Evolutionary conservation across 2,797 vertebrate species (phyloP).

Genomic region (Limnodromus scolopaceus): DNA sequence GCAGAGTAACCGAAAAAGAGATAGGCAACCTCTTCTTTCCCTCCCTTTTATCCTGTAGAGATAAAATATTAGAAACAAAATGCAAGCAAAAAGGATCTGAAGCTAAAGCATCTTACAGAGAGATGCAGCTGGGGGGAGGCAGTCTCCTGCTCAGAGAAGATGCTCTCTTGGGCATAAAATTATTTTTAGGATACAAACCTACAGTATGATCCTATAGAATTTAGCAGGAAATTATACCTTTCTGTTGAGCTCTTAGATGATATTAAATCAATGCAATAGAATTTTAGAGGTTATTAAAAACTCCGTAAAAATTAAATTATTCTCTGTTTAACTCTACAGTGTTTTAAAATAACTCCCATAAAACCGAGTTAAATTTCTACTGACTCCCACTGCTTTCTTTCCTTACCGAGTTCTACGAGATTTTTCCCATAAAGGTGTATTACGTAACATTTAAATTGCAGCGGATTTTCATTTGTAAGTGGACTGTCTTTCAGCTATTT

Average conservation of each 20-base stretch:
- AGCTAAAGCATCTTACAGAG: not conserved
- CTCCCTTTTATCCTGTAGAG: not conserved
- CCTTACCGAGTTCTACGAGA: not conserved
- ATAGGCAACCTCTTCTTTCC: not conserved
- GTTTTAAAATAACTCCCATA: slow-evolving; percentile 60
- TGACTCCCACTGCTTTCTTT: slow-evolving; percentile 51
- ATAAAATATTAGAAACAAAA: not conserved
- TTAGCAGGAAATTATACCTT: slow-evolving; percentile 44
- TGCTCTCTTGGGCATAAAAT: not conserved
- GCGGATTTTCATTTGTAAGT: slow-evolving; percentile 27
- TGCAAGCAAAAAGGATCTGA: not conserved
- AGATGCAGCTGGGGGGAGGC: not conserved
- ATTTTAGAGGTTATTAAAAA: slow-evolving; percentile 50
- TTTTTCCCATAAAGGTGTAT: slow-evolving; percentile 21
- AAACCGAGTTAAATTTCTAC: slow-evolving; percentile 21
- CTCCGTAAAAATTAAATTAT: slow-evolving; percentile 44
- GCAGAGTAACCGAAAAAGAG: not conserved
- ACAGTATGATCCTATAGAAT: not conserved
- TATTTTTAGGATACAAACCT: slow-evolving; percentile 46
- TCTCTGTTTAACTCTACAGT: slow-evolving; percentile 49
- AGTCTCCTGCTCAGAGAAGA: slow-evolving; percentile 4
- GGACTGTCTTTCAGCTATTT: slow-evolving; percentile 30
- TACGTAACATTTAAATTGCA: slow-evolving; percentile 21
- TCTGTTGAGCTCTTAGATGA: not conserved
- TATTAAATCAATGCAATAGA: slow-evolving; percentile 36